Percentiles rank a stretch among this genome's conserved stretches.
phyloP scores from a whole-genome alignment of 2,888 invertebrate genomes.

The Mechanitis mazaeus region DNA sequence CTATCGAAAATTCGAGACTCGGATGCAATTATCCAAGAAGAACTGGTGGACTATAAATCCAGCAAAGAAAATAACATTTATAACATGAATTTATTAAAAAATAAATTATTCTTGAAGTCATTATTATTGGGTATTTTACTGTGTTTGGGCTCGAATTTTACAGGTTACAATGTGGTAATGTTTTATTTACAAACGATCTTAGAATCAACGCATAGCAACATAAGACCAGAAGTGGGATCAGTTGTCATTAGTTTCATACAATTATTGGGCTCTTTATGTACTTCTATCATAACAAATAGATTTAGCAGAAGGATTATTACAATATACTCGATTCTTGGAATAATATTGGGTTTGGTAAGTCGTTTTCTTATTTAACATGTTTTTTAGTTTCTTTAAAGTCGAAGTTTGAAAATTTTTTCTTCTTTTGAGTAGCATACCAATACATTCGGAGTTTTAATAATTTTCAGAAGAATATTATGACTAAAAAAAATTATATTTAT shows the following conservation, averaged over 20 bases:
- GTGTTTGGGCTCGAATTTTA: slow-evolving; percentile 35
- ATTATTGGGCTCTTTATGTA: slow-evolving; percentile 44
- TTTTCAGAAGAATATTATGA: too few relatives aligned
- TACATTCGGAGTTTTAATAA: too few relatives aligned
- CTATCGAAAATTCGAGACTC: slow-evolving; percentile 48
- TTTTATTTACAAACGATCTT: slow-evolving; percentile 55
- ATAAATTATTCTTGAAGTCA: slow-evolving; percentile 37
- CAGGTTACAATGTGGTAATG: slow-evolving; percentile 48
- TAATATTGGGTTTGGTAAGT: slow-evolving; percentile 43
- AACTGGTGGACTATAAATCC: slow-evolving; percentile 46
- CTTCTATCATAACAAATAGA: slow-evolving; percentile 39
- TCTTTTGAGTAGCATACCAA: too few relatives aligned
- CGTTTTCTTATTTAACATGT: too few relatives aligned
- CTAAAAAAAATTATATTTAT: too few relatives aligned
- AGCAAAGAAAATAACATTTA: slow-evolving; percentile 26
- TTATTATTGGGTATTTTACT: slow-evolving; percentile 35
- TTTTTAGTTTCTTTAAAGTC: too few relatives aligned
- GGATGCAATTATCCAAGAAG: slow-evolving; percentile 42
- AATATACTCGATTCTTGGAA: slow-evolving; percentile 33
- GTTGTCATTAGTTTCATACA: slow-evolving; percentile 51
- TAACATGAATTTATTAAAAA: slow-evolving; percentile 32
- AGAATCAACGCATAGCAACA: slow-evolving; percentile 47
- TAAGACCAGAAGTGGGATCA: slow-evolving; percentile 47
- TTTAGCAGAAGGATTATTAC: slow-evolving; percentile 46
- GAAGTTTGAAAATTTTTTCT: too few relatives aligned